Percentiles rank a stretch among this genome's conserved stretches.
Conservation (phyloP, 2,888 invertebrate species). For the Sturmia bella region DNA sequence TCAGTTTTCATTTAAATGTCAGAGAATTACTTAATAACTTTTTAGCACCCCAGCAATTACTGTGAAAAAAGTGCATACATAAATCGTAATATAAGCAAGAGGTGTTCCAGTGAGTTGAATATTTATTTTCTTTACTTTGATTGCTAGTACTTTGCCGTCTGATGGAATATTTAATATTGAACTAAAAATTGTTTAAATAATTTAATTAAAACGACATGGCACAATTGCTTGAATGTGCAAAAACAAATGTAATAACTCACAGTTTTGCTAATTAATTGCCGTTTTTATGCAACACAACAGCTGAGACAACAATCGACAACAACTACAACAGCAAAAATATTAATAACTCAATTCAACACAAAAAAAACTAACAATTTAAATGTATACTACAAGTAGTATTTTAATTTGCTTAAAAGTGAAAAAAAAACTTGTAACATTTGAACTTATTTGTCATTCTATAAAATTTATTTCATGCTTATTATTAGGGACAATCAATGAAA, state of each 20-base stretch:
- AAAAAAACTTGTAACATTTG: slow-evolving; percentile 29
- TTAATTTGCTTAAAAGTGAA: slow-evolving; percentile 5
- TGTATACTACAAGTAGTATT: background rate
- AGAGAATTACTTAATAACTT: too few species aligned
- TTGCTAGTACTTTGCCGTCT: too few species aligned
- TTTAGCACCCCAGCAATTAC: too few species aligned
- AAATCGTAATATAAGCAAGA: too few species aligned
- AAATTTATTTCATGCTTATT: background rate
- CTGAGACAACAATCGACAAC: slow-evolving; percentile 12
- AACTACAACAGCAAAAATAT: slow-evolving; percentile 4
- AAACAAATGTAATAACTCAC: background rate
- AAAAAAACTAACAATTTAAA: slow-evolving; percentile 32
- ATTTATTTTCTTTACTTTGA: too few species aligned
- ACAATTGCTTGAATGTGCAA: background rate
- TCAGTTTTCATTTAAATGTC: too few species aligned
- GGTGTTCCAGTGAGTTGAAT: too few species aligned
- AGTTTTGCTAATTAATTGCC: slow-evolving; percentile 13
- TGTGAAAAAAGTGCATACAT: too few species aligned
- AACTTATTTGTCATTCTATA: slow-evolving; percentile 33
- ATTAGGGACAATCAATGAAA: too few species aligned
- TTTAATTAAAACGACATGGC: slow-evolving; percentile 21
- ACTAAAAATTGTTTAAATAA: slow-evolving; percentile 21
- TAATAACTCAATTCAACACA: too few species aligned
- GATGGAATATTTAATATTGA: background rate
- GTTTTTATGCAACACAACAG: slow-evolving; percentile 7